These are phyloP conservation scores for Lepisosteus osseus DNA, from an alignment of 2,113 vertebrate species.

Conservation along the genomic window DNA sequence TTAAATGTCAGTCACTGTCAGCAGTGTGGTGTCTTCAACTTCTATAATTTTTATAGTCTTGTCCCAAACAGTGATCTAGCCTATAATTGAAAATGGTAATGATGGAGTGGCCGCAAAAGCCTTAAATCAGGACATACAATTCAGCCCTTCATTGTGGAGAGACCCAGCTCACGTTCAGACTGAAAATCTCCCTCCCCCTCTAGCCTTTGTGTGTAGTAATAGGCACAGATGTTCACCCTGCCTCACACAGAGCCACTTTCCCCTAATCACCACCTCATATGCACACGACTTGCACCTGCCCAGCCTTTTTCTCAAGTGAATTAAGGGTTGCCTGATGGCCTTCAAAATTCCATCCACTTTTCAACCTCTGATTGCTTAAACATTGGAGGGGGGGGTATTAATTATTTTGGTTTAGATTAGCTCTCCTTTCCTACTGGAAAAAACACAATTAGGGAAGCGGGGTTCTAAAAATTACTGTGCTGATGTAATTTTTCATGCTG, in stretches of 20 bases:
- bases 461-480: no score
- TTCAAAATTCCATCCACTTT: conserved; percentile 39
- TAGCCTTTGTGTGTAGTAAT: conserved; percentile 59
- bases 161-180: conserved; percentile 58
- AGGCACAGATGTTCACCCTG: conserved; percentile 73
- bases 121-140: conserved; percentile 67
- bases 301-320: conserved; percentile 38
- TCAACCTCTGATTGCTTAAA: conserved; percentile 47
- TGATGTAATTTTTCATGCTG: no score
- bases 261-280: conserved; percentile 72
- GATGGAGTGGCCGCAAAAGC: conserved; percentile 56
- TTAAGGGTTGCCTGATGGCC: conserved; percentile 33
- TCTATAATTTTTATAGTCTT: not conserved
- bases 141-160: conserved; percentile 63
- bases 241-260: conserved; percentile 65
- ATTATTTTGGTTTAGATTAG: not conserved
- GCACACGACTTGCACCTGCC: conserved; percentile 66
- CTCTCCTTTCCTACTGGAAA: no score
- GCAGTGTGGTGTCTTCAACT: not conserved
- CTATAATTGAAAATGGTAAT: conserved; percentile 71
- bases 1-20: no score
- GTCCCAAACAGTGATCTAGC: conserved; percentile 30
- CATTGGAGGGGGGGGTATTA: conserved; percentile 30
- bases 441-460: no score
- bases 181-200: conserved; percentile 27